Conservation (phyloP, 1,140 invertebrate species). For the Acyrthosiphon pisum region DNA sequence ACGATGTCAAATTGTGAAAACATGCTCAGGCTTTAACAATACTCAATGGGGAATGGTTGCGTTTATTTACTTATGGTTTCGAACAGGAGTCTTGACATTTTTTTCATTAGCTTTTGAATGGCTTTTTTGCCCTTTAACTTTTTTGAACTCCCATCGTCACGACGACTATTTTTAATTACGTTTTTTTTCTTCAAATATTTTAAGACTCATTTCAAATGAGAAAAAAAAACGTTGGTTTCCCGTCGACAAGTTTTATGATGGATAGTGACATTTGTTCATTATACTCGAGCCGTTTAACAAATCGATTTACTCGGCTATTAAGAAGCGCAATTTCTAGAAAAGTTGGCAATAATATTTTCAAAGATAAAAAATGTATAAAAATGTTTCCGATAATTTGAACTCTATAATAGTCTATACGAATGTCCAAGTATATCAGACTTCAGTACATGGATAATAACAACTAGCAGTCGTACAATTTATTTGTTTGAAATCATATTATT, state of each 20-base stretch:
- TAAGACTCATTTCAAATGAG: constrained; percentile 13
- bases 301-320: constrained; percentile 7
- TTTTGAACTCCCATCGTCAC: constrained; percentile 2
- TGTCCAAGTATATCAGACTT: neutral
- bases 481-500: neutral
- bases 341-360: neutral
- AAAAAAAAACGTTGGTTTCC: neutral
- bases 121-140: constrained; percentile 39
- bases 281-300: neutral
- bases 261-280: constrained; percentile 28
- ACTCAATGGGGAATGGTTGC: neutral
- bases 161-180: constrained; percentile 19
- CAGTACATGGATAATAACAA: neutral
- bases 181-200: constrained; percentile 38
- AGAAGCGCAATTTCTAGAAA: neutral
- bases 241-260: constrained; percentile 25
- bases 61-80: constrained; percentile 32
- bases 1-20: neutral
- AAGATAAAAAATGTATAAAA: neutral
- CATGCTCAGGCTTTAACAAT: neutral
- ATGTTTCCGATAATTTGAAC: neutral
- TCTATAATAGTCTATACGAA: neutral
- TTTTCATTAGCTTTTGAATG: constrained; percentile 23
- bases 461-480: neutral
- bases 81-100: constrained; percentile 27